phyloP scores from a whole-genome alignment of 2,113 vertebrate genomes.

The Eleginops maclovinus region DNA sequence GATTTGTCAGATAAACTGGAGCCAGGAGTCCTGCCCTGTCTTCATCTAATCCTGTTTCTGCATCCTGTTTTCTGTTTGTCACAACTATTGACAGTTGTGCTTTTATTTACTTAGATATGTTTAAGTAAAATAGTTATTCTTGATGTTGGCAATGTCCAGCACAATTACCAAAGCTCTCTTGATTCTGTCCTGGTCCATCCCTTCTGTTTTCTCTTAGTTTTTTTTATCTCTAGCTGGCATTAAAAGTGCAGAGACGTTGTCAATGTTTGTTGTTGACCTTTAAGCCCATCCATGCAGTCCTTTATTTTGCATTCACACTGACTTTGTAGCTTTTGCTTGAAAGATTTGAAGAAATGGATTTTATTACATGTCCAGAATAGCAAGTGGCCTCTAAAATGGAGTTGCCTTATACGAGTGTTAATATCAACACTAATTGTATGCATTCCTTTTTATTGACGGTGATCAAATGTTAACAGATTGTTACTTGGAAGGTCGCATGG shows the following conservation, averaged over 20 bases:
- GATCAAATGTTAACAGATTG: no score
- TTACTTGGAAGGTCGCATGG: no score
- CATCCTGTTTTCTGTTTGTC: conserved; percentile 1
- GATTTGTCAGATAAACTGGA: not conserved
- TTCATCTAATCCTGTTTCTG: conserved; percentile 12
- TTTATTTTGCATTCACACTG: conserved; percentile 29
- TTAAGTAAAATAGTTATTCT: no score
- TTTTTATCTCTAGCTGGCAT: conserved; percentile 23
- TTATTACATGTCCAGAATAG: conserved; percentile 18
- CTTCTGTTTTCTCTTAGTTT: conserved; percentile 20
- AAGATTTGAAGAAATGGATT: conserved; percentile 29
- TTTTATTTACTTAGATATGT: not conserved
- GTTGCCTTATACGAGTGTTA: conserved; percentile 11
- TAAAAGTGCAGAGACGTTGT: conserved; percentile 26
- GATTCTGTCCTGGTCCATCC: conserved; percentile 13
- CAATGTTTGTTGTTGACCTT: conserved; percentile 28
- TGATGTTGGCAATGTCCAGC: not conserved
- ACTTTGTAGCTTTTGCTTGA: conserved; percentile 20
- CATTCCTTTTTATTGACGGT: no score
- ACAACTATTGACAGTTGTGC: conserved; percentile 9
- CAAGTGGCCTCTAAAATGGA: conserved; percentile 4
- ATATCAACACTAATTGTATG: not conserved
- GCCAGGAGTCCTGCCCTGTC: not conserved
- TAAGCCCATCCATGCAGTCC: conserved; percentile 25
- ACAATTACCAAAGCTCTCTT: not conserved